phyloP scores from a whole-genome alignment of 1,140 invertebrate species.

The Nomia melanderi region DNA sequence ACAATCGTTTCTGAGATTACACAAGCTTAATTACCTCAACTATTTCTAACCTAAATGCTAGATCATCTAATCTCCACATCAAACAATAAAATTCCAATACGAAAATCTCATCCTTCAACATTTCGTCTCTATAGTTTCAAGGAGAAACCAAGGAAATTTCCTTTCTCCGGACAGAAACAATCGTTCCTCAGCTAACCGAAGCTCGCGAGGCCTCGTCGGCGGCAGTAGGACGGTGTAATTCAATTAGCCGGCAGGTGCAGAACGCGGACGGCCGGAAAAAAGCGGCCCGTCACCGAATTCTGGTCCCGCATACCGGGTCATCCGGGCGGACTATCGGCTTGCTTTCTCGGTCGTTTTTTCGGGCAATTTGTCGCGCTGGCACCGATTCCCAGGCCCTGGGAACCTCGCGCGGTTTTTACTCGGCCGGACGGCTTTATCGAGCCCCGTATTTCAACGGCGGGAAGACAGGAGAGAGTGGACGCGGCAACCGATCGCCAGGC shows the following conservation, averaged over 20 bases:
- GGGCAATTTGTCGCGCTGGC: slow-evolving; percentile 51
- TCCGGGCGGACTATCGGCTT: slow-evolving; percentile 41
- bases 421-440: slow-evolving; percentile 21
- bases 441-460: slow-evolving; percentile 32
- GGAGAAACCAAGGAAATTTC: too few species aligned
- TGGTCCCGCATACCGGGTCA: slow-evolving; percentile 70
- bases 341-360: too few species aligned
- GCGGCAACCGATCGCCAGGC: background rate
- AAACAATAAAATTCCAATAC: too few species aligned
- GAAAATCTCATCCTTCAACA: too few species aligned
- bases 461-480: slow-evolving; percentile 1
- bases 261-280: slow-evolving; percentile 11
- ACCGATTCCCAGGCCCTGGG: slow-evolving; percentile 36
- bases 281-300: slow-evolving; percentile 61
- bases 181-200: background rate
- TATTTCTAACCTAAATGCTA: too few species aligned
- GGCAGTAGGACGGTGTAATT: background rate
- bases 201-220: too few species aligned
- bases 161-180: too few species aligned
- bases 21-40: too few species aligned
- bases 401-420: slow-evolving; percentile 20
- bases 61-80: too few species aligned
- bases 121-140: too few species aligned
- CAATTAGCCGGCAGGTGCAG: slow-evolving; percentile 35
- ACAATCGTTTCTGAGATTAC: too few species aligned